Conservation (phyloP, 2,888 invertebrate genomes). For the Scaptomyza polygonia region DNA sequence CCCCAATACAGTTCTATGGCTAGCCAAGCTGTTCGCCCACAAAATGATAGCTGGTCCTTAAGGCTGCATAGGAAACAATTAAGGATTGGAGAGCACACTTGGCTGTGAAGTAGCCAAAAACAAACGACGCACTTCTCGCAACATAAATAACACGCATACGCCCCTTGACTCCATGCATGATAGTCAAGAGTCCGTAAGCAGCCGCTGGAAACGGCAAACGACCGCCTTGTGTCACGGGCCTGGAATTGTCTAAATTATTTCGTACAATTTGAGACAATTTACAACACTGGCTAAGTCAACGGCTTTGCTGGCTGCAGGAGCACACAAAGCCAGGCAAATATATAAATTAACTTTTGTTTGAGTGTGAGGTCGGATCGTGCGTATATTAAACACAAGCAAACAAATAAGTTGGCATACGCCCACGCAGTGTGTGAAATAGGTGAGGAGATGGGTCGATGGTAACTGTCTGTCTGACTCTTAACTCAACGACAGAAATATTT, state of each 20-base stretch:
- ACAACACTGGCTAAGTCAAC: slow-evolving; percentile 59
- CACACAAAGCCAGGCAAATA: slow-evolving; percentile 65
- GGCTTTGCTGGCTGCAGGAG: slow-evolving; percentile 45
- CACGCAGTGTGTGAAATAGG: neutral
- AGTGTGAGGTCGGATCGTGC: slow-evolving; percentile 26
- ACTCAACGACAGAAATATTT: slow-evolving; percentile 42
- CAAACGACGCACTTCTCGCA: slow-evolving; percentile 75
- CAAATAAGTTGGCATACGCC: slow-evolving; percentile 41
- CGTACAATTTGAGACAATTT: slow-evolving; percentile 79
- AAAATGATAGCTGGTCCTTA: slow-evolving; percentile 41
- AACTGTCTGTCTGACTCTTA: slow-evolving; percentile 2
- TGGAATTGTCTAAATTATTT: slow-evolving; percentile 81
- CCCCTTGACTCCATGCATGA: slow-evolving; percentile 59
- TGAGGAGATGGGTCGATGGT: neutral
- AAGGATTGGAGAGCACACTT: slow-evolving; percentile 58
- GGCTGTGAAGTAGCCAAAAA: slow-evolving; percentile 68
- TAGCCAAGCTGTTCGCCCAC: slow-evolving; percentile 24
- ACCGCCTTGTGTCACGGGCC: slow-evolving; percentile 71
- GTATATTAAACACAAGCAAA: slow-evolving; percentile 65
- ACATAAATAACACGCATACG: slow-evolving; percentile 80
- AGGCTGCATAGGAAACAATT: slow-evolving; percentile 74
- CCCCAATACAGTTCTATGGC: neutral
- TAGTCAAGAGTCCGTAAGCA: slow-evolving; percentile 41
- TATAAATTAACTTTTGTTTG: slow-evolving; percentile 75
- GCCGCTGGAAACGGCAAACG: slow-evolving; percentile 42